phyloP scores from a whole-genome alignment of 2,113 vertebrate species.

The Epinephelus lanceolatus region DNA sequence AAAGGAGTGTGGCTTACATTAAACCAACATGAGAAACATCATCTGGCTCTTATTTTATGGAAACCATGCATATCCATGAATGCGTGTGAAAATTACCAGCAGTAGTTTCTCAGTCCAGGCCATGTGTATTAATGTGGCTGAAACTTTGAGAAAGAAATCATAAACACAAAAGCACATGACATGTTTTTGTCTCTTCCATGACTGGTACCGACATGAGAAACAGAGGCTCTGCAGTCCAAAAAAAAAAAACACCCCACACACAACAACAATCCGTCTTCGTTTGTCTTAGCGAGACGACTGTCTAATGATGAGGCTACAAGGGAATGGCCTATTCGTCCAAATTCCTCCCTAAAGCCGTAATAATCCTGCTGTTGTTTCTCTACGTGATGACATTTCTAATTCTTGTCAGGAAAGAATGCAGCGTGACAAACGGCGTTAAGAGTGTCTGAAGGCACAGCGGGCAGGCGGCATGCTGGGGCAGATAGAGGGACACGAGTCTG shows the following conservation, averaged over 20 bases:
- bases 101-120: not conserved
- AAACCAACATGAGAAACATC: not conserved
- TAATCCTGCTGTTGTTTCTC: slow-evolving; percentile 69
- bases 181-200: not conserved
- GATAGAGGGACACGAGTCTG: slow-evolving; percentile 29
- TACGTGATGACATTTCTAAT: slow-evolving; percentile 71
- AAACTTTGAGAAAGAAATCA: not conserved
- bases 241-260: not conserved
- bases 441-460: slow-evolving; percentile 56
- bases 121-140: not conserved
- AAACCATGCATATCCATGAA: not conserved
- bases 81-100: not conserved
- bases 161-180: not conserved
- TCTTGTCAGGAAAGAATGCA: slow-evolving; percentile 74
- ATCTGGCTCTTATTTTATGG: not conserved
- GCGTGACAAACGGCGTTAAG: slow-evolving; percentile 62
- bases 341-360: slow-evolving; percentile 63
- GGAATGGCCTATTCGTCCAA: slow-evolving; percentile 46
- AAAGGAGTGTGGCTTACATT: not conserved
- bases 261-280: not conserved
- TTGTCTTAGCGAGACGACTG: slow-evolving; percentile 6
- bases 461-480: slow-evolving; percentile 31
- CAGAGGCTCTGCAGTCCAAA: not conserved
- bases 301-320: slow-evolving; percentile 22
- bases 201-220: slow-evolving; percentile 12